Conservation (phyloP, 2,797 vertebrate species). For the Poeciliopsis paucimaculata region DNA sequence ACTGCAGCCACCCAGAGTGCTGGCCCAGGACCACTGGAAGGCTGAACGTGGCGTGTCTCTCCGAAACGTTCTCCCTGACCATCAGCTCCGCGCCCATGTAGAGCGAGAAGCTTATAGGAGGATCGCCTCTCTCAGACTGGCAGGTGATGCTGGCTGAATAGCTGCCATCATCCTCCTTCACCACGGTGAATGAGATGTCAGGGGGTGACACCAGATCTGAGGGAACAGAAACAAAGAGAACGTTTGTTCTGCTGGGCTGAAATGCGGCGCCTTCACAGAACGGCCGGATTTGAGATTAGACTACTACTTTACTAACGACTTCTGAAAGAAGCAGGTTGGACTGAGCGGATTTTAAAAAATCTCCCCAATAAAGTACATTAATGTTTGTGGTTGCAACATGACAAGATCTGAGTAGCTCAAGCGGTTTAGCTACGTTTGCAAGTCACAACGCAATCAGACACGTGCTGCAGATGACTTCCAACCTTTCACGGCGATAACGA, state of each 20-base stretch:
- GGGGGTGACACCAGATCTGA: conserved; percentile 68
- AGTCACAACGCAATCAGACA: background rate
- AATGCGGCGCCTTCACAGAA: background rate
- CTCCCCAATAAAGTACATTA: background rate
- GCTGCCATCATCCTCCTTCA: conserved; percentile 39
- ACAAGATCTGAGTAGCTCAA: background rate
- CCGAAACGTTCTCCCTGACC: fast-evolving
- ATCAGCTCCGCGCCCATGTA: conserved; percentile 28
- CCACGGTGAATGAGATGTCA: conserved; percentile 58
- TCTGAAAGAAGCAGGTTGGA: background rate
- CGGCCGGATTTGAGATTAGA: background rate
- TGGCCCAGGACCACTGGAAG: conserved; percentile 46
- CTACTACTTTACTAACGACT: background rate
- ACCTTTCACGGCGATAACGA: conserved; percentile 72
- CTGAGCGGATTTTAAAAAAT: background rate
- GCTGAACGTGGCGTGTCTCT: conserved; percentile 27
- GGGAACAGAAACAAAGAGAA: background rate
- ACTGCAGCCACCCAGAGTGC: conserved; percentile 44
- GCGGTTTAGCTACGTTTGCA: background rate
- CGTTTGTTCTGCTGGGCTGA: conserved; percentile 1
- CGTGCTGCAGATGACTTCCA: background rate
- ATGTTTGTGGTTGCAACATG: background rate
- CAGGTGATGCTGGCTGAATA: conserved; percentile 64
- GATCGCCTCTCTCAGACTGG: conserved; percentile 54
- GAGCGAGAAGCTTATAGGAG: conserved; percentile 65